Evolutionary conservation across 2,113 vertebrate species (phyloP).

Genomic region (Melanerpes formicivorus): DNA sequence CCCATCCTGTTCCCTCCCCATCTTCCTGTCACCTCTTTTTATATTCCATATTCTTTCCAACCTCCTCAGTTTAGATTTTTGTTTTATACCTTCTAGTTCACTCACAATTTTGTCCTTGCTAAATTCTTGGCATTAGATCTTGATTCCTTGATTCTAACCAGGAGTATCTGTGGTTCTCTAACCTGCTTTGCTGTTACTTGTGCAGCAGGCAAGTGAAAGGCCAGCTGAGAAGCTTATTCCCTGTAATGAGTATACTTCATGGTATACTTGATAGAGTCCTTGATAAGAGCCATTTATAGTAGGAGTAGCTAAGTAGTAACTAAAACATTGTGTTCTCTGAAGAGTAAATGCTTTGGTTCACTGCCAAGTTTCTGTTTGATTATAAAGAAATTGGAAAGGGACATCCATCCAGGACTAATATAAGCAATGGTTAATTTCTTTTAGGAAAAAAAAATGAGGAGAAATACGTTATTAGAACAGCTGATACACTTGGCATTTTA

Average conservation of each 20-base stretch:
- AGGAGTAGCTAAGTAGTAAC: conserved; percentile 22
- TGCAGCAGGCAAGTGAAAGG: background rate
- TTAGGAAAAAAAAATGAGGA: background rate
- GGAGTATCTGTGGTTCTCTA: background rate
- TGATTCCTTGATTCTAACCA: background rate
- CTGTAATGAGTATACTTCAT: background rate
- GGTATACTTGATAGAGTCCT: conserved; percentile 13
- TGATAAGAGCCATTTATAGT: conserved; percentile 3
- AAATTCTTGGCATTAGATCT: background rate
- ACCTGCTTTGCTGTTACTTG: background rate
- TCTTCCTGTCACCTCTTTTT: background rate
- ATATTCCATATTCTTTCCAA: background rate
- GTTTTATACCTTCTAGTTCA: background rate
- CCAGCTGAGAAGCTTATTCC: background rate
- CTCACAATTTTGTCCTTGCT: background rate
- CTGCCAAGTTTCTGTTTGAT: conserved; percentile 28
- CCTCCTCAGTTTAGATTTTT: background rate
- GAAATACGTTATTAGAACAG: background rate
- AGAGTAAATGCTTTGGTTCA: conserved; percentile 24
- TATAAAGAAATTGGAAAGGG: conserved; percentile 9
- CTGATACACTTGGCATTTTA: conserved; percentile 29
- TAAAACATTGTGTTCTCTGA: conserved; percentile 2
- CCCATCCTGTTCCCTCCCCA: background rate
- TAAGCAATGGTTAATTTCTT: background rate
- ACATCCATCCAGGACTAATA: background rate